Percentiles rank a stretch among this genome's conserved stretches.
Conservation (phyloP, 2,797 vertebrate genomes). For the Takifugu ocellatus region DNA sequence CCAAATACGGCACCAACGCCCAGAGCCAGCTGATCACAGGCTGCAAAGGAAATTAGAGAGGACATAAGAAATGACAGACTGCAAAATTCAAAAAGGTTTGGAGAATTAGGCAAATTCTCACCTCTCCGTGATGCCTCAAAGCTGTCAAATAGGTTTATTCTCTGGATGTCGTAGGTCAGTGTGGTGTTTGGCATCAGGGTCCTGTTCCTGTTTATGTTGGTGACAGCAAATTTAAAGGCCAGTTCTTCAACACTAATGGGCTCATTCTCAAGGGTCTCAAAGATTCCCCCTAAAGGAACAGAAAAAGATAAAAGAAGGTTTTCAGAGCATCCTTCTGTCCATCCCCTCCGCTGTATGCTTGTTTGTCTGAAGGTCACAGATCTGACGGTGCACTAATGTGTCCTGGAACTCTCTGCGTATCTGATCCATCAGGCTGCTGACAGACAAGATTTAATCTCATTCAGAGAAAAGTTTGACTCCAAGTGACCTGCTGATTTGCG, state of each 20-base stretch:
- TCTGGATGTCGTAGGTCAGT: slow-evolving; percentile 97
- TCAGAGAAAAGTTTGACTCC: slow-evolving; percentile 36
- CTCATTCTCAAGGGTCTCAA: slow-evolving; percentile 96
- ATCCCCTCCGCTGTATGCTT: not conserved
- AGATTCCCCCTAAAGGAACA: slow-evolving; percentile 89
- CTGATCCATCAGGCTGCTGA: not conserved
- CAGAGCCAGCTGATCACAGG: slow-evolving; percentile 94
- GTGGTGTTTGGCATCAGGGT: slow-evolving; percentile 98
- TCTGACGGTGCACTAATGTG: slow-evolving; percentile 10
- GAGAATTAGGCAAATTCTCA: slow-evolving; percentile 37
- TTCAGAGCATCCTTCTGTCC: not conserved
- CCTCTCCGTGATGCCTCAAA: slow-evolving; percentile 97
- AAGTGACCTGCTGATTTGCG: slow-evolving; percentile 25
- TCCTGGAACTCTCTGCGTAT: slow-evolving; percentile 9
- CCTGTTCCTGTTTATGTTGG: slow-evolving; percentile 96
- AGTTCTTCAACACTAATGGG: slow-evolving; percentile 94
- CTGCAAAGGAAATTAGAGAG: slow-evolving; percentile 59
- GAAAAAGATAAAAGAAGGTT: not conserved
- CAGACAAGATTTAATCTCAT: not conserved
- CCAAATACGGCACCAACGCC: slow-evolving; percentile 95
- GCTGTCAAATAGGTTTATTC: slow-evolving; percentile 97
- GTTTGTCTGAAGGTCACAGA: not conserved
- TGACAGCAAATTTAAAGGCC: slow-evolving; percentile 98
- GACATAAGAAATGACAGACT: slow-evolving; percentile 4
- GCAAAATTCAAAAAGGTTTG: not conserved